phyloP scores from a whole-genome alignment of 2,113 vertebrate genomes.

The Anser cygnoides region DNA sequence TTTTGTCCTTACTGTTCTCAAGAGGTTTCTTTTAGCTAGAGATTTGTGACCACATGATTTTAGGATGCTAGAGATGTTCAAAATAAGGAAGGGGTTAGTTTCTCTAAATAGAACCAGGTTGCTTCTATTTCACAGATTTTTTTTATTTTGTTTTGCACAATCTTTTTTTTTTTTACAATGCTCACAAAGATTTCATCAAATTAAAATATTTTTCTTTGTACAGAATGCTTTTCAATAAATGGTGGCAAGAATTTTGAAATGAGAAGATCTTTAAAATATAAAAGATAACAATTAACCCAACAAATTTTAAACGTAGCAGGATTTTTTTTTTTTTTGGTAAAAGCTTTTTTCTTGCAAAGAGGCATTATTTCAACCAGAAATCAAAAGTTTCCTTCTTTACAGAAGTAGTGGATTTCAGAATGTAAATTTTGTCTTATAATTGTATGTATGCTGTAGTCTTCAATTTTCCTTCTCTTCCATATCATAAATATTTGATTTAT shows the following conservation, averaged over 20 bases:
- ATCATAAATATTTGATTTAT: not conserved
- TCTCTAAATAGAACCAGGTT: not conserved
- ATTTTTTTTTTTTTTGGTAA: not conserved
- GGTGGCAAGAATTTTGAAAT: not conserved
- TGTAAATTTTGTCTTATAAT: not conserved
- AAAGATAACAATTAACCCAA: accelerated
- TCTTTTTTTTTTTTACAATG: not conserved
- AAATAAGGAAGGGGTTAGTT: not conserved
- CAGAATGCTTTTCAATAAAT: not conserved
- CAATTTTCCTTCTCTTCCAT: not conserved
- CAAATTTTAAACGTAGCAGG: not conserved
- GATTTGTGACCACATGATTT: not conserved
- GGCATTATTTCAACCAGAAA: not conserved
- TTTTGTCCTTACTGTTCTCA: not conserved
- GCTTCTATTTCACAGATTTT: not conserved
- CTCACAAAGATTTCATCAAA: not conserved
- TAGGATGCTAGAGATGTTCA: not conserved
- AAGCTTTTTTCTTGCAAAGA: not conserved
- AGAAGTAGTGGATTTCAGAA: not conserved
- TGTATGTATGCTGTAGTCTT: not conserved
- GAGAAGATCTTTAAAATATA: not conserved
- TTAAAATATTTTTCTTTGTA: not conserved
- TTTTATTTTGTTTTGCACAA: not conserved
- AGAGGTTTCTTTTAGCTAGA: not conserved
- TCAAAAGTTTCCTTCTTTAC: not conserved